Percentiles rank a stretch among this genome's conserved stretches.
Conservation (phyloP, 2,113 vertebrate species). For the Mirza zaza region DNA sequence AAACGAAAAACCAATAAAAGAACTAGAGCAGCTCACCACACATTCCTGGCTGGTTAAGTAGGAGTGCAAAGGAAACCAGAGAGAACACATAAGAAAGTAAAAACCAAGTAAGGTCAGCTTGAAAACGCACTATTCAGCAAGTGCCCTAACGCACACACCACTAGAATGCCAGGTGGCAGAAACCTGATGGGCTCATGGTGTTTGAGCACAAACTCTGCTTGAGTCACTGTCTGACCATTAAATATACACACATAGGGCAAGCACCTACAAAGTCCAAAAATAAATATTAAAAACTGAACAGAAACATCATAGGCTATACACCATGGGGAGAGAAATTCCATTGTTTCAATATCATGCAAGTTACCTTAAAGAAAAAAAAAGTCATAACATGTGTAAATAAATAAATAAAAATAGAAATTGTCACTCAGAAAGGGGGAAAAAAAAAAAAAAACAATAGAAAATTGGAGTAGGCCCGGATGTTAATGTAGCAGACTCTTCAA, state of each 20-base stretch:
- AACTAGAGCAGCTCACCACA: neutral
- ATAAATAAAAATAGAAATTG: neutral
- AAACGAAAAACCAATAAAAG: neutral
- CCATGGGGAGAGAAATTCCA: neutral
- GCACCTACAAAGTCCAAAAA: neutral
- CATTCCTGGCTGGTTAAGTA: neutral
- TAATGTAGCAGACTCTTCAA: neutral
- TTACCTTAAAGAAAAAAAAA: neutral
- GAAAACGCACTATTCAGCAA: neutral
- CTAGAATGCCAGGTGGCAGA: neutral
- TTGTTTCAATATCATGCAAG: neutral
- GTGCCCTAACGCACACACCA: fast-evolving
- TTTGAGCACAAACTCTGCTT: neutral
- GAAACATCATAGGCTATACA: neutral
- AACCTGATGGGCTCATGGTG: neutral
- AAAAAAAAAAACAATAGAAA: neutral
- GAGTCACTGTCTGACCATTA: neutral
- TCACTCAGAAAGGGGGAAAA: neutral
- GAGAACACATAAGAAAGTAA: neutral
- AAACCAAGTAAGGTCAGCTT: neutral
- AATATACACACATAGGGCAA: neutral
- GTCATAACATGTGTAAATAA: neutral
- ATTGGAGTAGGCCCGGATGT: neutral
- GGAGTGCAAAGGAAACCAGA: neutral
- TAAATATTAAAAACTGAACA: neutral